phyloP scores from a whole-genome alignment of 2,113 vertebrate genomes.

The Perca fluviatilis region DNA sequence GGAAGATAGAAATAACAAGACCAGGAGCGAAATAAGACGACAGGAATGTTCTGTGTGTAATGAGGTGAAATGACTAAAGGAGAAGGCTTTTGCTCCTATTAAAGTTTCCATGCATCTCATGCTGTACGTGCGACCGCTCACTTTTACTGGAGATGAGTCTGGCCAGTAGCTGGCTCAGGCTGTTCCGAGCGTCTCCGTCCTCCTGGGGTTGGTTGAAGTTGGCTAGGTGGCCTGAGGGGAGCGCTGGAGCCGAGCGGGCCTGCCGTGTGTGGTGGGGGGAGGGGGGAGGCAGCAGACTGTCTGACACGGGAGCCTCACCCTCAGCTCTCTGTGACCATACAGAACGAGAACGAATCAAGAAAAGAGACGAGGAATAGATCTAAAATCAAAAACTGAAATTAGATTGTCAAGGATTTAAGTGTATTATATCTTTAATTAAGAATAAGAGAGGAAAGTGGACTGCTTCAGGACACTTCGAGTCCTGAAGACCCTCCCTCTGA shows the following conservation, averaged over 20 bases:
- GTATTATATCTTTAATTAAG: no score
- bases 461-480: no score
- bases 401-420: no score
- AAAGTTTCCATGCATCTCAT: neutral
- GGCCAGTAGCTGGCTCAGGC: constrained; percentile 80
- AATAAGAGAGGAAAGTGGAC: no score
- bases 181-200: constrained; percentile 53
- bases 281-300: constrained; percentile 47
- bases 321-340: constrained; percentile 64
- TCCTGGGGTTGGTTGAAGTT: constrained; percentile 64
- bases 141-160: constrained; percentile 83
- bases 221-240: constrained; percentile 53
- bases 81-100: neutral
- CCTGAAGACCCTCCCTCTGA: no score
- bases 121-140: constrained; percentile 37
- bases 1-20: constrained; percentile 32
- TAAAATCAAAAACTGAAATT: neutral
- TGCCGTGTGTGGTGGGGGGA: constrained; percentile 70
- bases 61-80: constrained; percentile 6
- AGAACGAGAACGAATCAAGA: neutral
- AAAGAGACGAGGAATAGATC: neutral
- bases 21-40: neutral
- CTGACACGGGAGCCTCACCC: constrained; percentile 42
- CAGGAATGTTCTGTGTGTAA: constrained; percentile 1
- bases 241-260: constrained; percentile 72